Evolutionary conservation across 2,888 invertebrate species (phyloP).

Genomic region (Nudaria mundana): DNA sequence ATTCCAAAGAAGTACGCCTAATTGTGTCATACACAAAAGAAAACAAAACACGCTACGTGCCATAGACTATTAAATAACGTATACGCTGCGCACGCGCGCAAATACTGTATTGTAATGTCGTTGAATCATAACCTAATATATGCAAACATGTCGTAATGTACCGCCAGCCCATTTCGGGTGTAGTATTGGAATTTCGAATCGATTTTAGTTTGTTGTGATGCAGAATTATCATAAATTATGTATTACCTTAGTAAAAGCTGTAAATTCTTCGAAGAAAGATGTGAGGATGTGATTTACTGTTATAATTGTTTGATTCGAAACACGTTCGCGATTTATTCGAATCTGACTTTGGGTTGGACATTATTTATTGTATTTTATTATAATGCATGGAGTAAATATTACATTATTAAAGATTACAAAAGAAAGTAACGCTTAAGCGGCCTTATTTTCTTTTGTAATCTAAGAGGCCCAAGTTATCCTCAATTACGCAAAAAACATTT

Average conservation of each 20-base stretch:
- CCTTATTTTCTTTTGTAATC: no score
- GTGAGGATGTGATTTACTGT: background rate
- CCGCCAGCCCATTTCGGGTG: constrained; percentile 32
- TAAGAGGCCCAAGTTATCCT: no score
- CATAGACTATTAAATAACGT: constrained; percentile 33
- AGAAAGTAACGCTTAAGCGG: no score
- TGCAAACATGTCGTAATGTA: constrained; percentile 53
- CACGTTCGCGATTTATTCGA: constrained; percentile 3
- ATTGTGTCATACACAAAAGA: constrained; percentile 34
- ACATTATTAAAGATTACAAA: no score
- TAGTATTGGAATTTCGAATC: constrained; percentile 15
- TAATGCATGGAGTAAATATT: no score
- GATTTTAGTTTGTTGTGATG: constrained; percentile 8
- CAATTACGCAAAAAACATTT: no score
- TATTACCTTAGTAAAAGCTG: background rate
- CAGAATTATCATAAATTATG: constrained; percentile 1
- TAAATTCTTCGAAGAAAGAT: background rate
- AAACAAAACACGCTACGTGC: constrained; percentile 25
- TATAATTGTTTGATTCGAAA: background rate
- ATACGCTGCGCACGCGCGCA: constrained; percentile 43
- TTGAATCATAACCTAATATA: constrained; percentile 60
- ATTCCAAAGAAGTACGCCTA: constrained; percentile 23
- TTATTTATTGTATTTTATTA: no score
- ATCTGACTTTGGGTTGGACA: no score
- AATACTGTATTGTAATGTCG: constrained; percentile 59